Evolutionary conservation across 2,113 vertebrate genomes (phyloP), one percentile per base, ranked within the genome.

Genomic region (Chiloscyllium plagiosum): DNA sequence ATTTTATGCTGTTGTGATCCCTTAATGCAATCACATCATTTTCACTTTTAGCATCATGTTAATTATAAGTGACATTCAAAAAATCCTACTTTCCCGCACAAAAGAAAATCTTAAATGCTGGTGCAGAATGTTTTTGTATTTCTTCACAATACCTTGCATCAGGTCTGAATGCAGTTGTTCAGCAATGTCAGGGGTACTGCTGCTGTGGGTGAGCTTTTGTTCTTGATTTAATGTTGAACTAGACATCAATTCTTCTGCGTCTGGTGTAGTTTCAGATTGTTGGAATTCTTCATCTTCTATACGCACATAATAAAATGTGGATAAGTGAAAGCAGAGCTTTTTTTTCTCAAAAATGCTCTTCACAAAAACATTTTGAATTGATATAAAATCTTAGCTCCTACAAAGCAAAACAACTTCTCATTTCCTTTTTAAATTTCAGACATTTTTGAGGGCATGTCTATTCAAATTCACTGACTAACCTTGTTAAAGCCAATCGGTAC

Each of bases 271-370:
- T 97, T 99, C 99, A 61, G 97, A 97, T 86, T 98, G 97, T 85
- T 98, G 98, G 96, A 97, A 97, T 97, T 99, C 99, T 96, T 99
- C 99, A 96, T 98, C 98, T 96, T 99, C 99, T 99, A 97, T 78
- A 70, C 95, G 86, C 94, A 52, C 5, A 93, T 19, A 68, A 37
- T 5, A 68, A n/a, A 29, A 66, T n/a, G 5, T n/a, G 33, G 22
- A 26, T 93, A 61, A 93, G 61, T 37, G 87, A 92, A 92, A n/a
- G 5, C 29, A 95, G 96, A 96, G 96, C 95, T 97, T 29, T 65
- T 2, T 66, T 37, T 0, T 15, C 33, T 92, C 37, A 66, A 66
- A 92, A 17, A 33, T 19, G 89, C 22, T 37, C 89, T 66, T 68
- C n/a, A 66, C n/a, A n/a, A 66, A 93, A 93, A 37, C 19, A 37